phyloP scores from a whole-genome alignment of 2,113 vertebrate species.

The Chaetodon auriga region DNA sequence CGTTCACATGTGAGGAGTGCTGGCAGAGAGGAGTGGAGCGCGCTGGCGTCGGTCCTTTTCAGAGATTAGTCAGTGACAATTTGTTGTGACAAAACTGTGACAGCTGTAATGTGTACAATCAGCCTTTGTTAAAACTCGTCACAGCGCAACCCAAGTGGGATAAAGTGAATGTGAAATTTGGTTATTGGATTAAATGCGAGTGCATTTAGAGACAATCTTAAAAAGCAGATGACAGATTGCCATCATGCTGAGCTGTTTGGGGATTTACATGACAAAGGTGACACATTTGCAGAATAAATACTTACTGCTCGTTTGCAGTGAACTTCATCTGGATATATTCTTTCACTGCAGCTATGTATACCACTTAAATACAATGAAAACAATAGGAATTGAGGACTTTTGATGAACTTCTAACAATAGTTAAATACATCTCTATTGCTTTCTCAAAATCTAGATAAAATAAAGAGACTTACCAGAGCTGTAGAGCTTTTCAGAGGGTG shows the following conservation, averaged over 20 bases:
- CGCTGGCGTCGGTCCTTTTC: slow-evolving; percentile 37
- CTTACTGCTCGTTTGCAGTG: background rate
- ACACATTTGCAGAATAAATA: background rate
- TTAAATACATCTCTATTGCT: background rate
- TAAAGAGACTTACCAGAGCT: slow-evolving; percentile 55
- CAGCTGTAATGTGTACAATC: slow-evolving; percentile 21
- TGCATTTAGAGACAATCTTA: background rate
- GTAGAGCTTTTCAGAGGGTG: slow-evolving; percentile 13
- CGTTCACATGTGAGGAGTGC: slow-evolving; percentile 32
- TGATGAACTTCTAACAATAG: background rate
- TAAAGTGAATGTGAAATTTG: slow-evolving; percentile 21
- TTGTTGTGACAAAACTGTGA: slow-evolving; percentile 35
- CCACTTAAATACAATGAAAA: background rate
- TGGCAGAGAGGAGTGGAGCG: slow-evolving; percentile 23
- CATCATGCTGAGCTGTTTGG: background rate
- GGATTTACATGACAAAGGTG: slow-evolving; percentile 28
- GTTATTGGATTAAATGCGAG: slow-evolving; percentile 31
- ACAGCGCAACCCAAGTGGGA: slow-evolving; percentile 13
- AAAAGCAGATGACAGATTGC: slow-evolving; percentile 12
- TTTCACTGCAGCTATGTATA: background rate
- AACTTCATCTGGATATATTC: background rate
- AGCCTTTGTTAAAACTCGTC: background rate
- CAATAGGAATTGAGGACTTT: background rate
- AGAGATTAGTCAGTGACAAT: slow-evolving; percentile 41
- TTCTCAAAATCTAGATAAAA: background rate